Evolutionary conservation across 2,888 invertebrate genomes (phyloP).

Genomic region (Leptura quadrifasciata): DNA sequence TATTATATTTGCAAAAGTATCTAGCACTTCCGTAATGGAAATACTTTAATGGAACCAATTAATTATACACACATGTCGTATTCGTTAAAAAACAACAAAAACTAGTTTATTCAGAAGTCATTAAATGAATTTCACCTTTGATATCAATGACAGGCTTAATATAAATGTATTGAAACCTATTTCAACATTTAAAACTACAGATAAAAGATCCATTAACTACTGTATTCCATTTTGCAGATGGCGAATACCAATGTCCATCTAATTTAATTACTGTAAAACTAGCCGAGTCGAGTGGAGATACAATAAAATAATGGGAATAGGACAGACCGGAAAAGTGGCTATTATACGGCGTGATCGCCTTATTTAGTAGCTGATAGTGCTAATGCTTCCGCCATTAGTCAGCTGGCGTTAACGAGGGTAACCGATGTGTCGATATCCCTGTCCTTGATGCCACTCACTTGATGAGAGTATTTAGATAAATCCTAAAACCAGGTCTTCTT

Average conservation of each 20-base stretch:
- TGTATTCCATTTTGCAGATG: conserved; percentile 66
- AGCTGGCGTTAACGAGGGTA: conserved; percentile 74
- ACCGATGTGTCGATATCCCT: conserved; percentile 70
- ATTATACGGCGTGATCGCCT: conserved; percentile 71
- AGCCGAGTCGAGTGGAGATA: conserved; percentile 59
- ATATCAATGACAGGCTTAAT: conserved; percentile 32
- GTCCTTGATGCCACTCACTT: conserved; percentile 57
- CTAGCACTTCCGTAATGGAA: conserved; percentile 28
- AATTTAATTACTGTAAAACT: conserved; percentile 67
- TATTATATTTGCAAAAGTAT: conserved; percentile 21
- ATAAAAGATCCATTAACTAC: conserved; percentile 57
- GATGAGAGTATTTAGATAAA: conserved; percentile 60
- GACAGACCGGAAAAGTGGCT: conserved; percentile 70
- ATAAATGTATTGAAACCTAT: conserved; percentile 40
- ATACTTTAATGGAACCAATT: conserved; percentile 24
- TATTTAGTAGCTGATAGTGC: conserved; percentile 72
- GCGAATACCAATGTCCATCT: conserved; percentile 64
- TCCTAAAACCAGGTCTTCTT: conserved; percentile 51
- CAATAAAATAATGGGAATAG: conserved; percentile 67
- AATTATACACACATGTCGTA: conserved; percentile 25
- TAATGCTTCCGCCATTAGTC: conserved; percentile 74
- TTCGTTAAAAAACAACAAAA: conserved; percentile 22
- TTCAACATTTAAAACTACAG: conserved; percentile 46
- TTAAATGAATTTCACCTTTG: conserved; percentile 26
- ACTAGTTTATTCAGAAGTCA: conserved; percentile 19